Evolutionary conservation across 2,113 vertebrate species (phyloP).

Genomic region (Charina bottae): DNA sequence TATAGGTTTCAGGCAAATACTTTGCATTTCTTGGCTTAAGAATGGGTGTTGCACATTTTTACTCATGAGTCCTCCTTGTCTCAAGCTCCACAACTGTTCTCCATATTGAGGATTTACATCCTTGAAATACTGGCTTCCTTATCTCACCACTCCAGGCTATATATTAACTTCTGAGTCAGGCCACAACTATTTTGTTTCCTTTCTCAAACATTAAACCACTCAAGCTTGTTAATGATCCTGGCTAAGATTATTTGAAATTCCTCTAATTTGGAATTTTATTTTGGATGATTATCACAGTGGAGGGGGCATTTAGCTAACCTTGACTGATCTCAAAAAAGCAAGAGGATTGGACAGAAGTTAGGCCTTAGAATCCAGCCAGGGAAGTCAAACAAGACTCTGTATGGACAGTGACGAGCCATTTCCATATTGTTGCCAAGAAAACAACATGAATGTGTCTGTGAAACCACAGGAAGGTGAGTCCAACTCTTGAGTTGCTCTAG

Average conservation of each 20-base stretch:
- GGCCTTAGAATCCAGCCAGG: not conserved
- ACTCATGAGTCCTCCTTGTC: not conserved
- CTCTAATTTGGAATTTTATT: conserved; percentile 4
- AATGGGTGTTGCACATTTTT: conserved; percentile 6
- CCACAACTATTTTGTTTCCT: conserved; percentile 13
- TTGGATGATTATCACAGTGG: not conserved
- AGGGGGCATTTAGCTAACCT: not conserved
- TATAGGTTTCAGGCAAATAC: not conserved
- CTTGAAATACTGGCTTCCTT: conserved; percentile 33
- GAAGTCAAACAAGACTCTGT: not conserved
- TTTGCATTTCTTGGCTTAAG: not conserved
- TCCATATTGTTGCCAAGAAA: not conserved
- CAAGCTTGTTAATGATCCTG: not conserved
- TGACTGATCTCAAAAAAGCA: not conserved
- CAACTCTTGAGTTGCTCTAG: not conserved
- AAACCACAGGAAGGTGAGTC: not conserved
- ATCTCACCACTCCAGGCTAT: conserved; percentile 13
- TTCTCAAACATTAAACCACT: conserved; percentile 10
- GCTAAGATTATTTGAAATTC: conserved; percentile 9
- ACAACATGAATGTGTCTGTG: not conserved
- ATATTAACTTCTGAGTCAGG: not conserved
- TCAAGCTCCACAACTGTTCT: not conserved
- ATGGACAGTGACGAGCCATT: not conserved
- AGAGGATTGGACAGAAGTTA: not conserved
- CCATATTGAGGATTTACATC: not conserved